Conservation (phyloP, 2,113 vertebrate genomes). For the Oreochromis niloticus region DNA sequence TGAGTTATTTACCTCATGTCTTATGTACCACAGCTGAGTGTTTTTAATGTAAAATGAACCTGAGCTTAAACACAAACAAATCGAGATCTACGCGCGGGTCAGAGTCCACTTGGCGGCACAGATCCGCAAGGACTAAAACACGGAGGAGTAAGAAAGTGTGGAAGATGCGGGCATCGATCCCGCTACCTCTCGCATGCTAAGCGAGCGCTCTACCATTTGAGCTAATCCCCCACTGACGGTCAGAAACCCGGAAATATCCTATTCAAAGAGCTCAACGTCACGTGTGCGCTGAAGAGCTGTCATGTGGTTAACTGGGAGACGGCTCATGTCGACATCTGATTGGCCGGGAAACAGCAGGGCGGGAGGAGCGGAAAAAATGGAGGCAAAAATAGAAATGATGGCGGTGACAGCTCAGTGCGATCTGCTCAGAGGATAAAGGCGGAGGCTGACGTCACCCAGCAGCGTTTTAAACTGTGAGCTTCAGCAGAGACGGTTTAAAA, state of each 20-base stretch:
- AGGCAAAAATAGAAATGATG: background rate
- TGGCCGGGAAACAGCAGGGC: background rate
- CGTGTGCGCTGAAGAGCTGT: background rate
- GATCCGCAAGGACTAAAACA: background rate
- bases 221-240: fast-evolving
- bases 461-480: background rate
- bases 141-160: background rate
- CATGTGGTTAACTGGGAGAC: background rate
- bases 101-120: background rate
- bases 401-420: background rate
- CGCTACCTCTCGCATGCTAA: constrained; percentile 69
- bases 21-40: background rate
- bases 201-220: background rate
- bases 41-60: background rate
- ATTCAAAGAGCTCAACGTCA: background rate
- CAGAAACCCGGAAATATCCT: fast-evolving
- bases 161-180: constrained; percentile 56
- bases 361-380: background rate
- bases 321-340: background rate
- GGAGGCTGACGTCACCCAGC: background rate
- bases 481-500: background rate
- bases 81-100: background rate
- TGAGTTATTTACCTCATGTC: background rate
- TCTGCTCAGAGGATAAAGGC: background rate
- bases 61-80: background rate